Evolutionary conservation across 1,140 invertebrate species (phyloP).

Genomic region (Drosophila funebris): DNA sequence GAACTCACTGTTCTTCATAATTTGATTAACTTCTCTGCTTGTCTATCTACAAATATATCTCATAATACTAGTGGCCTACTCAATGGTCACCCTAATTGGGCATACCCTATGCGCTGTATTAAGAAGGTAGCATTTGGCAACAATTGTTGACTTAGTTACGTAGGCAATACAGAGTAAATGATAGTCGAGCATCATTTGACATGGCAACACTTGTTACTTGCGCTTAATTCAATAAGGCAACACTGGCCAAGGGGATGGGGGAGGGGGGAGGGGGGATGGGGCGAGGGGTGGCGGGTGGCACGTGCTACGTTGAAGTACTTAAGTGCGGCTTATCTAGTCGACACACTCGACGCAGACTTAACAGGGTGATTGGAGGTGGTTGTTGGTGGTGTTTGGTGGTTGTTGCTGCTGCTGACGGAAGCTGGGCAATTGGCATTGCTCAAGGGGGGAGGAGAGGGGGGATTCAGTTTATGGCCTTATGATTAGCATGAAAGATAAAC

Average conservation of each 20-base stretch:
- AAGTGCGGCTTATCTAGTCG: constrained; percentile 77
- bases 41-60: too few species aligned
- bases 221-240: too few species aligned
- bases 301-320: constrained; percentile 34
- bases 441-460: background rate
- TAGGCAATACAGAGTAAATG: too few species aligned
- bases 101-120: background rate
- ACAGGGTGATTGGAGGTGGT: background rate
- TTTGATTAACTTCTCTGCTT: too few species aligned
- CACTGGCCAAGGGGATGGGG: background rate
- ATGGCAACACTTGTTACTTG: too few species aligned
- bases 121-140: too few species aligned
- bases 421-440: constrained; percentile 4
- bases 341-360: constrained; percentile 49
- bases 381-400: background rate
- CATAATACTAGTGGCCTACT: too few species aligned
- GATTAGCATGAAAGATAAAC: constrained; percentile 79
- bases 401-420: background rate
- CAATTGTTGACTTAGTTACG: too few species aligned
- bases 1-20: too few species aligned
- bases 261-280: background rate
- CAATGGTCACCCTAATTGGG: background rate
- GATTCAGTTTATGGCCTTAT: constrained; percentile 47
- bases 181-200: too few species aligned
- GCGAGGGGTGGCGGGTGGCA: background rate